Base-by-base conservation (phyloP, 1,140 invertebrate species). In the Zeugodacus cucurbitae region DNA sequence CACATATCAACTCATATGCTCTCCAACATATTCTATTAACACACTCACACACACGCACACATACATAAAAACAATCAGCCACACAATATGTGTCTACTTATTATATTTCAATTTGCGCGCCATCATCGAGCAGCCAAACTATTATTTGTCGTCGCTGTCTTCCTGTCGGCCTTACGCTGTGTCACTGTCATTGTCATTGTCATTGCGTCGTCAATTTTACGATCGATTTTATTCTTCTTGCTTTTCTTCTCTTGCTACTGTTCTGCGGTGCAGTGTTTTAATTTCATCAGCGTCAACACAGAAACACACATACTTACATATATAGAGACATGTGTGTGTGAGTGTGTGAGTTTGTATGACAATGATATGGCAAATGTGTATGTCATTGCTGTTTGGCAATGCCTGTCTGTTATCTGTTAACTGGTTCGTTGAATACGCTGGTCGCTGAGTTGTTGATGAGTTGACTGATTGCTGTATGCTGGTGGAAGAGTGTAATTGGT, bases 131-230 rank as follows among this genome's bases (percentile, higher is more conserved):
- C n/a, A 14, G 70, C 5, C 37, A 20, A 37, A 11, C n/a, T 41
- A 17, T 34, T 74, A 74, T 74, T 74, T 74, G 70, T 41, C 32
- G 5, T 74, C 5, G 70, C 70, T 74, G 37, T 22, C 70, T 74
- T 74, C 22, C 17, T 74, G 32, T 41, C 32, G 22, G 70, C 37
- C 70, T 44, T 74, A 17, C 17, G 70, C 70, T 74, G 34, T 74
- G 37, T 74, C 64, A 70, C 32, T 70, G 64, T n/a, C 64, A 62
- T 17, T 26, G 58, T 62, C 22, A 62, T 62, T 62, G 64, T 74
- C 70, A 74, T 41, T 74, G 70, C 22, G 37, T 74, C 37, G 34
- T 74, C 70, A 74, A 74, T 74, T 74, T 74, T 37, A 74, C 20
- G n/a, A 41, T 5, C 70, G 44, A 74, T 17, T 41, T 74, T 74